Conservation (phyloP, 2,888 invertebrate genomes). For the Bruchidius siliquastri region DNA sequence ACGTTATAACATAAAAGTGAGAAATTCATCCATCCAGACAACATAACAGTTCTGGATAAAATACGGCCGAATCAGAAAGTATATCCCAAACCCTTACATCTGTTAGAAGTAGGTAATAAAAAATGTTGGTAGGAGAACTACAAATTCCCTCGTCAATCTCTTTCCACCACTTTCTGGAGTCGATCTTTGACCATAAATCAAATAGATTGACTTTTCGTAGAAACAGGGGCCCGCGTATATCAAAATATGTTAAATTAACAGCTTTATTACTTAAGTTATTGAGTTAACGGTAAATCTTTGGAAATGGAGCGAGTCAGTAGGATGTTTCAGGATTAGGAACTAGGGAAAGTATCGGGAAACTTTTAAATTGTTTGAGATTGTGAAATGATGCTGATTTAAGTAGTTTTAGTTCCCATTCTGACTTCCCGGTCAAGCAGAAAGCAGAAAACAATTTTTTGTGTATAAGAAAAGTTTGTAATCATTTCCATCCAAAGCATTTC, state of each 20-base stretch:
- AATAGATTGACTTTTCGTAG: background rate
- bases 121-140: background rate
- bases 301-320: background rate
- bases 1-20: background rate
- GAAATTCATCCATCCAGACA: background rate
- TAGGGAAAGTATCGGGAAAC: background rate
- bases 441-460: background rate
- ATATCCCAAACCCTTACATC: background rate
- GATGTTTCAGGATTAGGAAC: background rate
- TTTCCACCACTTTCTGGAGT: background rate
- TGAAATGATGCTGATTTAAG: background rate
- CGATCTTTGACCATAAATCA: background rate
- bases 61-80: too few relatives aligned
- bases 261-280: background rate
- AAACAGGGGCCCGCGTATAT: background rate
- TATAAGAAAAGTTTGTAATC: too few relatives aligned
- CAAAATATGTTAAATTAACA: background rate
- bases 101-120: background rate
- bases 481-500: too few relatives aligned
- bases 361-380: background rate
- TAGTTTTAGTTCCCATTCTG: background rate
- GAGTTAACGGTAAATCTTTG: background rate
- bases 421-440: background rate
- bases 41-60: too few relatives aligned
- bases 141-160: background rate